Evolutionary conservation across 2,113 vertebrate species (phyloP), one percentile per base, ranked within the genome.

Genomic region (Labeo rohita): DNA sequence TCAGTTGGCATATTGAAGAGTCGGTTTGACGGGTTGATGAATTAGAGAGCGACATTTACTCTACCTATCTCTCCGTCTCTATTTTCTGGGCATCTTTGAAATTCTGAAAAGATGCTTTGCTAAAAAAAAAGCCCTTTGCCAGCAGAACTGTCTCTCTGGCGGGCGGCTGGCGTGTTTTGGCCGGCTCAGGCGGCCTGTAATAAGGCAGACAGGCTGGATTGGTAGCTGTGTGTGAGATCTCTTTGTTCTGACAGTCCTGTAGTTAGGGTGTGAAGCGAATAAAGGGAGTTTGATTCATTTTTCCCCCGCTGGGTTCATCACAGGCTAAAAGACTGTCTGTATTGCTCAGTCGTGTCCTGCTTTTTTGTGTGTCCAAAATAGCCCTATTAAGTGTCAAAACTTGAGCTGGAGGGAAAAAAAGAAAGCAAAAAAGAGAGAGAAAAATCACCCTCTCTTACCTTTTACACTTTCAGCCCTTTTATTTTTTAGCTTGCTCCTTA

Each of bases 161-260:
- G 52, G 72, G 75, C 54, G 83, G 61, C 86, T 84, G 74, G 66
- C 72, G 68, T 88, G 84, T 86, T 84, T 86, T 81, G 84, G 50
- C 68, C 45, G 66, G 70, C 86, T 90, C 85, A 74, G 85, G 84
- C 83, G 50, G 84, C 81, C 90, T 92, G 89, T 92, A 92, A 92
- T 93, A 90, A 87, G 68, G 80, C 80, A 83, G 90, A 91, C 90
- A 88, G 86, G 86, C 86, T 75, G 90, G 91, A 87, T 91, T 89
- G 90, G 89, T 91, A 86, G 88, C 82, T 77, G 88, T 74, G 80
- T 91, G 89, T 90, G 92, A 86, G 85, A 90, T 91, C 84, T 90
- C 80, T 93, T 91, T 91, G 90, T 92, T 91, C 89, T 92, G 92
- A 89, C 84, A 59, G 47, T 77, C 77, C 83, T 85, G 83, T 88